Conservation (phyloP, 2,888 invertebrate genomes). For the Escarpia spicata region DNA sequence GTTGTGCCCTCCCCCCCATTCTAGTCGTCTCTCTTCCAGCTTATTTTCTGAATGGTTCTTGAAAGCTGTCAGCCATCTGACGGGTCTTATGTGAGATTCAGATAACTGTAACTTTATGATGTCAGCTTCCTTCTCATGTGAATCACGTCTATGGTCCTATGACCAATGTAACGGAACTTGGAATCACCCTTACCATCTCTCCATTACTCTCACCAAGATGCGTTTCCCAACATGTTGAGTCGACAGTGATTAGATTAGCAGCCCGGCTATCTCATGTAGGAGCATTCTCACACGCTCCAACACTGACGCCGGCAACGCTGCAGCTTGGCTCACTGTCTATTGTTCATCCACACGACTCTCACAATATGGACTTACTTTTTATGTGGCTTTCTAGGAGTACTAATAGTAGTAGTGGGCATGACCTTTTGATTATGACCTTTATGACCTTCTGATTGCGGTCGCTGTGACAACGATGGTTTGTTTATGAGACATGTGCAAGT, state of each 20-base stretch:
- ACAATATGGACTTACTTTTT: too few species aligned
- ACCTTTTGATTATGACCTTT: background rate
- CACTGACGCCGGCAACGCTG: background rate
- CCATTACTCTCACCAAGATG: background rate
- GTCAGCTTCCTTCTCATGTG: background rate
- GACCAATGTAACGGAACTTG: background rate
- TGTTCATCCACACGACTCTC: background rate
- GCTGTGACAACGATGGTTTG: background rate
- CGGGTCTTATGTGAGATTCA: too few species aligned
- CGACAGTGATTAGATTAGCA: background rate
- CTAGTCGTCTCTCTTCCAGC: background rate
- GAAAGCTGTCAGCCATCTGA: background rate
- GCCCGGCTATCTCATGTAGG: background rate
- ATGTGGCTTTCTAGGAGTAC: too few species aligned
- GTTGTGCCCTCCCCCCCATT: too few species aligned
- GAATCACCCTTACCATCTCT: background rate
- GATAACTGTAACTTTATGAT: too few species aligned
- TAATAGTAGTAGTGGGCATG: background rate
- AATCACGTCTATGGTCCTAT: background rate
- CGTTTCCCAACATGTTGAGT: background rate
- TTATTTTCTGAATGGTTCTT: background rate
- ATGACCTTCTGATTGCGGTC: background rate
- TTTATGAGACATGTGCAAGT: background rate
- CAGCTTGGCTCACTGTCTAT: background rate
- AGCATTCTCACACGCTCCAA: background rate